These are phyloP conservation scores for Penaeus indicus DNA, from an alignment of 1,140 invertebrate species.

Conservation along the genomic window DNA sequence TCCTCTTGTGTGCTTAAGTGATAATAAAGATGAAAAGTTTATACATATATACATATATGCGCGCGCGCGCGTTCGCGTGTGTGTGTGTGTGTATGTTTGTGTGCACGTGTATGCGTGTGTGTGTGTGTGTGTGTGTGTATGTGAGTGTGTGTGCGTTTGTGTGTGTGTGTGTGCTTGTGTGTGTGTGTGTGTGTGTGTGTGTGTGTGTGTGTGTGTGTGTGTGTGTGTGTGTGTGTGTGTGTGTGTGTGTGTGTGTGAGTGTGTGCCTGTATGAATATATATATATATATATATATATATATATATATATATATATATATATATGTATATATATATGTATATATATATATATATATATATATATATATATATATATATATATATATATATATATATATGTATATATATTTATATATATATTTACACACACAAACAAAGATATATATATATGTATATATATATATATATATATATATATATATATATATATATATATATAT, in stretches of 20 bases:
- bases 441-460: neutral
- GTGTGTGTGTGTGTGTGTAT: neutral
- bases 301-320: no score
- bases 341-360: no score
- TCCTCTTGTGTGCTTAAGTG: no score
- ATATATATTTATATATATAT: no score
- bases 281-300: no score
- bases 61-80: neutral
- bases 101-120: neutral
- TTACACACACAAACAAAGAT: neutral
- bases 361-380: no score
- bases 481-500: slow-evolving; percentile 7
- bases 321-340: no score
- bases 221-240: neutral
- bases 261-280: neutral
- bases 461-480: neutral
- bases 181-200: neutral
- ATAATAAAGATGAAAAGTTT: no score
- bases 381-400: no score
- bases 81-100: neutral
- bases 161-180: neutral
- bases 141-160: neutral
- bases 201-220: neutral
- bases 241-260: neutral
- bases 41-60: slow-evolving; percentile 8